Evolutionary conservation across 1,140 invertebrate species (phyloP).

Genomic region (Drosophila kohkoa): DNA sequence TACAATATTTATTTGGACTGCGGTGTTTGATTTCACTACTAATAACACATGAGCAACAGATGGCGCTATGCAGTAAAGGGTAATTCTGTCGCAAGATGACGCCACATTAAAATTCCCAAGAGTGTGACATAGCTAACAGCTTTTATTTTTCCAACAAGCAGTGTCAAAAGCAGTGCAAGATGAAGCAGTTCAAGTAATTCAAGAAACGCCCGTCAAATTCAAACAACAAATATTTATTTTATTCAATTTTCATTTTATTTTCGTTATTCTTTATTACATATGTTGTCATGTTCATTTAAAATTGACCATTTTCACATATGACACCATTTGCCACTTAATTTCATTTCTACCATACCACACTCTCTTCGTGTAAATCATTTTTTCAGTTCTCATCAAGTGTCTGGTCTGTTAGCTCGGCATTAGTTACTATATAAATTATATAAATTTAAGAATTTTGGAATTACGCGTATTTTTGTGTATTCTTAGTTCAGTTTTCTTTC

Average conservation of each 20-base stretch:
- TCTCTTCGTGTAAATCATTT: conserved; percentile 28
- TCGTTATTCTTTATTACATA: conserved; percentile 49
- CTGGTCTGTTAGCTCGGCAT: conserved; percentile 48
- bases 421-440: conserved; percentile 58
- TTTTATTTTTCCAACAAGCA: background rate
- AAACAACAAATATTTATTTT: conserved; percentile 1
- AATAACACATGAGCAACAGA: background rate
- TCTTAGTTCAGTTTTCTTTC: conserved; percentile 56
- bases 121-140: background rate
- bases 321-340: conserved; percentile 38
- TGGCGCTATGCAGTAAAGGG: background rate
- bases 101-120: background rate
- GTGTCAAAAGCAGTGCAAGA: background rate
- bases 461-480: conserved; percentile 46
- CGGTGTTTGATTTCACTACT: background rate
- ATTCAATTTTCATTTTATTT: conserved; percentile 33
- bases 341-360: conserved; percentile 11
- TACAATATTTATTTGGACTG: conserved; percentile 73
- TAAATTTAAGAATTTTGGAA: conserved; percentile 79
- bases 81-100: background rate
- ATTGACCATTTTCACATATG: conserved; percentile 39
- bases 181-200: background rate
- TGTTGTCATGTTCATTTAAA: conserved; percentile 43
- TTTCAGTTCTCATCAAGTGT: conserved; percentile 30
- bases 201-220: background rate